Evolutionary conservation across 2,888 invertebrate species (phyloP).

Genomic region (Poecilobothrus nobilitatus): DNA sequence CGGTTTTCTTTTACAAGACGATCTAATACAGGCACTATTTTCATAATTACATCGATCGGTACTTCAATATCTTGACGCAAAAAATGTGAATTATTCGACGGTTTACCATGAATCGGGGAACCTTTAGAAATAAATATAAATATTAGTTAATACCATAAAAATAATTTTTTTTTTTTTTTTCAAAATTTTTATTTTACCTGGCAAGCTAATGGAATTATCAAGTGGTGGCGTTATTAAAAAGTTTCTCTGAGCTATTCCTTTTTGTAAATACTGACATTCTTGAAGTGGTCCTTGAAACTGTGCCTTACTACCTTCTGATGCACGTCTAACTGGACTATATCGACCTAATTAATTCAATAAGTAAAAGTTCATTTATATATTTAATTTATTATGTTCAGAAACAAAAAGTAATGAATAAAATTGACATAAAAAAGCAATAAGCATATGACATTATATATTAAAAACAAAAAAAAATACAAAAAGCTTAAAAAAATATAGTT

Average conservation of each 20-base stretch:
- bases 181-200: conserved; percentile 34
- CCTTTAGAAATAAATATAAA: conserved; percentile 43
- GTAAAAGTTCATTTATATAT: too few species aligned
- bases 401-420: conserved; percentile 7
- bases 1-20: conserved; percentile 44
- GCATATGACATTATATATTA: too few species aligned
- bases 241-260: conserved; percentile 44
- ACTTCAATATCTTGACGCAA: conserved; percentile 40
- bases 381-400: neutral
- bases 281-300: conserved; percentile 61
- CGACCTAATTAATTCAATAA: conserved; percentile 41
- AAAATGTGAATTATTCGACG: conserved; percentile 28
- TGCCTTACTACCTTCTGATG: conserved; percentile 60
- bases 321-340: conserved; percentile 84
- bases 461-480: too few species aligned
- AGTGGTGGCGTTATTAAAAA: conserved; percentile 43
- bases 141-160: neutral
- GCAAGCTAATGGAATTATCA: conserved; percentile 45
- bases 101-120: conserved; percentile 53
- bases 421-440: conserved; percentile 5
- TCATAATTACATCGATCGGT: conserved; percentile 46
- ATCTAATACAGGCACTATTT: conserved; percentile 44
- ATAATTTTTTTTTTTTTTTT: neutral
- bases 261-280: conserved; percentile 68
- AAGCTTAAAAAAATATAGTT: too few species aligned